Percentiles rank a stretch among this genome's conserved stretches.
Evolutionary conservation across 1,140 invertebrate genomes (phyloP).

Genomic region (Acyrthosiphon pisum): DNA sequence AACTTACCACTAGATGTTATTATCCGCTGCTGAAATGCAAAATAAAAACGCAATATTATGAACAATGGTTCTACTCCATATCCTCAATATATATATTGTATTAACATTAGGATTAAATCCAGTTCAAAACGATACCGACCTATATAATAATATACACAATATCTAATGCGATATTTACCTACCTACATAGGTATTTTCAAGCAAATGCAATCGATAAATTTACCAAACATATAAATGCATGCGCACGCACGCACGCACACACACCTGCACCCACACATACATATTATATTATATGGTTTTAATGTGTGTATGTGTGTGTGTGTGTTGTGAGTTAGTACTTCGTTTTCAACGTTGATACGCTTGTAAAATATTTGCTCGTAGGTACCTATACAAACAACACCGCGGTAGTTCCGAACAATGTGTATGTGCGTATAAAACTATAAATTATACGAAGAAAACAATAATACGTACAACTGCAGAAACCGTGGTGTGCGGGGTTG

Average conservation of each 20-base stretch:
- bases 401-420: background rate
- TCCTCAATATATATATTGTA: background rate
- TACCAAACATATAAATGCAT: background rate
- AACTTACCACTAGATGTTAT: too few relatives aligned
- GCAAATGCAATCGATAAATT: background rate
- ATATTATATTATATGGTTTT: background rate
- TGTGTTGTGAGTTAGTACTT: background rate
- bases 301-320: background rate
- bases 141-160: background rate
- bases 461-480: background rate
- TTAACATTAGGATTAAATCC: background rate
- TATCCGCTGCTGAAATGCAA: background rate
- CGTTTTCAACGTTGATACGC: background rate
- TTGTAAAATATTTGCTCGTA: slow-evolving; percentile 18
- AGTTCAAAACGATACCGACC: background rate
- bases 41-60: background rate
- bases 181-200: background rate
- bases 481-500: background rate
- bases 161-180: background rate
- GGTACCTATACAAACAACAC: slow-evolving; percentile 14
- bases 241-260: background rate
- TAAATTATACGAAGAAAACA: slow-evolving; percentile 19
- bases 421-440: background rate
- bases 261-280: too few relatives aligned
- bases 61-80: background rate